phyloP scores from a whole-genome alignment of 2,113 vertebrate species.

The Dermatemys mawii region DNA sequence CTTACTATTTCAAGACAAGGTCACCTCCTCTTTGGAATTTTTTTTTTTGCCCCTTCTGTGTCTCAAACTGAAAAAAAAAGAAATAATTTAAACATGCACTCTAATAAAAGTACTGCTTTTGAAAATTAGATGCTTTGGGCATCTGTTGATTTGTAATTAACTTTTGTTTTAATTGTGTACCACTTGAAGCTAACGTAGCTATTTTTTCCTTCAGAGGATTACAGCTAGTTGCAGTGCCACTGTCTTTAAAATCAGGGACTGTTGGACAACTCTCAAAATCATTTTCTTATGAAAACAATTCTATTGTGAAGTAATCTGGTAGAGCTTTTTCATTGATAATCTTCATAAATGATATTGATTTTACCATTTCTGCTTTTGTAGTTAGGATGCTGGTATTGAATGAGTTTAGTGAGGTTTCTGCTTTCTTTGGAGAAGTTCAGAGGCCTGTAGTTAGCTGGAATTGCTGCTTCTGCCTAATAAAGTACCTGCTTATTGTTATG shows the following conservation, averaged over 20 bases:
- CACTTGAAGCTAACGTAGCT: accelerated
- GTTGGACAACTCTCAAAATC: background rate
- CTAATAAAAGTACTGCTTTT: background rate
- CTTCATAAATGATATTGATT: background rate
- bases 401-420: accelerated
- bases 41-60: background rate
- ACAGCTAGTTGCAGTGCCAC: accelerated
- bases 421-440: accelerated
- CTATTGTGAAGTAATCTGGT: background rate
- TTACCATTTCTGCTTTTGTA: background rate
- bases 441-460: accelerated
- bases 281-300: background rate
- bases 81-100: background rate
- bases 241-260: background rate
- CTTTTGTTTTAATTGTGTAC: background rate
- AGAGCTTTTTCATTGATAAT: constrained; percentile 23
- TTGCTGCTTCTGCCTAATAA: background rate
- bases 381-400: accelerated
- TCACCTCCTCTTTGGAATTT: background rate
- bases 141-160: background rate
- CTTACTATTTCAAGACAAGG: accelerated
- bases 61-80: background rate
- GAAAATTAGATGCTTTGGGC: accelerated
- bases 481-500: accelerated
- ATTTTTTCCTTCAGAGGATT: background rate